Base-by-base conservation (phyloP, 1,140 invertebrate genomes). In the Drosophila hydei region DNA sequence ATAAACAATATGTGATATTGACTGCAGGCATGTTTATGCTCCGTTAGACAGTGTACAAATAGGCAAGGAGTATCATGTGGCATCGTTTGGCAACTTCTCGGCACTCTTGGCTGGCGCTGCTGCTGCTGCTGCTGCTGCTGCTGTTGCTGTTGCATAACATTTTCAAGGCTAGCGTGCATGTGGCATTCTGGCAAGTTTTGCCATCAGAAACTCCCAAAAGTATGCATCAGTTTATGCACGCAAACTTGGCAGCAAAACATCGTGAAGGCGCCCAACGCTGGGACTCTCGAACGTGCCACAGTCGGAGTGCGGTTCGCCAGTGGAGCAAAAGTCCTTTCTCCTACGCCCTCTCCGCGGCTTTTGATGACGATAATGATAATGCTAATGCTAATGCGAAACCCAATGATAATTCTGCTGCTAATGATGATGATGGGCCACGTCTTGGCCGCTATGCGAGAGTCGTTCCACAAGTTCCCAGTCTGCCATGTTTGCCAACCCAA, bases 161-260 rank as follows among this genome's bases (percentile, higher is more conserved):
- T 63, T 71, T 54, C 60, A 61, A 74, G 72, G 72, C 64, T 67
- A 75, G 74, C 61, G 60, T 77, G 50, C 62, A 67, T 70, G 43
- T 62, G 30, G 45, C 59, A 64, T 67, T 69, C 25, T 40, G 79
- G 12, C 72, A 85, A 85, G 76, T 84, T 84, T 85, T 60, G 64
- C 61, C 73, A 84, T 87, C 73, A 84, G 69, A 69, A 74, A 71
- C 61, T 77, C 69, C 80, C 77, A 77, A 87, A 84, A 80, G 80
- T 80, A 80, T 84, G 76, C 80, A 76, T 68, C 75, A 79, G 79
- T 79, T 84, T 85, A 79, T 84, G 79, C 80, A 79, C 68, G 58
- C 79, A 77, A 77, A 70, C 72, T 73, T 76, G 56, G 38, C 61
- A 59, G 72, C 60, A 27, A 71, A 75, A 72, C 61, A 62, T 65